phyloP scores from a whole-genome alignment of 35 echinoderm and acorn worm species.

The Acanthaster planci region DNA sequence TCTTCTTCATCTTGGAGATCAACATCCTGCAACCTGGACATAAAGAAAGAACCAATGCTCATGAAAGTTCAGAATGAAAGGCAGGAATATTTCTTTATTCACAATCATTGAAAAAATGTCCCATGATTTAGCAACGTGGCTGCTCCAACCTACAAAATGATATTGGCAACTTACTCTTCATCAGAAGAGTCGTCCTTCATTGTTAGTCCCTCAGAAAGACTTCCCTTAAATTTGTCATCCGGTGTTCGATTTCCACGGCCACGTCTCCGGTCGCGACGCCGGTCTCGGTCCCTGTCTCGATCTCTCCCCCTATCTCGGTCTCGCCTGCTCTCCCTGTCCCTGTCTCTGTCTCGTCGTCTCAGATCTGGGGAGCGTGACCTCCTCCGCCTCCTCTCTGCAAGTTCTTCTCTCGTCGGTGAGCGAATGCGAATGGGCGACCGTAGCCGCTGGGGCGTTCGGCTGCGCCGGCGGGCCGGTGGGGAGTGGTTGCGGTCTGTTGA shows the following conservation, averaged over 20 bases:
- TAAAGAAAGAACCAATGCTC: no score
- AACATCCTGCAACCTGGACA: slow-evolving; percentile 65
- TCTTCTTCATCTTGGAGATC: slow-evolving; percentile 96
- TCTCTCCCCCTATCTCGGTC: slow-evolving; percentile 38
- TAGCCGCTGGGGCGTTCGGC: background rate
- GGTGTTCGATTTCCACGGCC: slow-evolving; percentile 47
- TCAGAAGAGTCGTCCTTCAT: slow-evolving; percentile 65
- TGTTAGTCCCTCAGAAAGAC: slow-evolving; percentile 83
- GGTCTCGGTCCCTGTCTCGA: slow-evolving; percentile 25
- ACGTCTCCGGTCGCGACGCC: slow-evolving; percentile 44
- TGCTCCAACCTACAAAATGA: no score
- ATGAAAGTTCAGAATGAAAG: no score
- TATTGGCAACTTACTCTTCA: slow-evolving; percentile 82
- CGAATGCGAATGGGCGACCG: background rate
- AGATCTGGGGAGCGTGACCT: slow-evolving; percentile 1
- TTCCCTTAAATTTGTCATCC: slow-evolving; percentile 97
- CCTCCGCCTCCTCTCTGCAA: background rate
- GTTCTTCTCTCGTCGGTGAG: slow-evolving; percentile 26
- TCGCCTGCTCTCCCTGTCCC: background rate
- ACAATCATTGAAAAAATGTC: no score
- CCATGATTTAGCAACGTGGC: no score
- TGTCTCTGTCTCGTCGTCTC: background rate
- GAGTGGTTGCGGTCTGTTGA: background rate
- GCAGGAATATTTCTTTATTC: no score
- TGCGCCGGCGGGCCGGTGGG: background rate